Evolutionary conservation across 2,113 vertebrate genomes (phyloP), one percentile per base, ranked within the genome.

Genomic region (Engystomops pustulosus): DNA sequence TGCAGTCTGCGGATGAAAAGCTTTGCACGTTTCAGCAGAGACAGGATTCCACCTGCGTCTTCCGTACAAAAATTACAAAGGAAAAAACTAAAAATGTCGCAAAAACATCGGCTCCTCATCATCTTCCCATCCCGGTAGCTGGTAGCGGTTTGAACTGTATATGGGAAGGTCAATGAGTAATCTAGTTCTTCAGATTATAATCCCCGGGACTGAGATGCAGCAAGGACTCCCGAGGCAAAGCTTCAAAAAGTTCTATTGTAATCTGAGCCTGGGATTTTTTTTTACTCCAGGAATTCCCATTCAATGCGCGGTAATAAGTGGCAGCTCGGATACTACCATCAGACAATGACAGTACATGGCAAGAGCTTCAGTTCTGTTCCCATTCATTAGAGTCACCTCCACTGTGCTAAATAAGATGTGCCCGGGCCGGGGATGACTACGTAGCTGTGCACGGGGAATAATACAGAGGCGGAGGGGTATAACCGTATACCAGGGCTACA

Each of bases 361-460:
- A 2, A 18, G 70, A 30, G 44, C 44, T 47, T 6, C 41, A 47
- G 0, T 47, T 12, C 69, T 27, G 44, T 32, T 47, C 23, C 44
- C 41, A 49, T 74, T 74, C 70, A 74, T 72, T 72, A 72, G 11
- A 25, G 30, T 74, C 70, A 74, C 41, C 17, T 49, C 41, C 70
- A 3, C 70, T 74, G 41, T 9, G 70, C 44, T 74, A 27, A 49
- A 74, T 74, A 49, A 74, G 70, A 47, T 49, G 23, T 68, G 41
- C 23, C 41, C 11, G 9, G 69, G 69, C 12, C 2, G 23, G 14
- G 25, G 14, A 49, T 23, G 44, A 30, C 27, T 15, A 15, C 41
- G 5, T 49, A 6, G 15, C 70, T 30, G 34, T 7, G 41, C 3
- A 6, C 8, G 8, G 20, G 0, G 70, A 12, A 27, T 23, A 27